Percentiles rank a stretch among this genome's conserved stretches.
Evolutionary conservation across 2,797 vertebrate genomes (phyloP).

Genomic region (Babyrousa celebensis): DNA sequence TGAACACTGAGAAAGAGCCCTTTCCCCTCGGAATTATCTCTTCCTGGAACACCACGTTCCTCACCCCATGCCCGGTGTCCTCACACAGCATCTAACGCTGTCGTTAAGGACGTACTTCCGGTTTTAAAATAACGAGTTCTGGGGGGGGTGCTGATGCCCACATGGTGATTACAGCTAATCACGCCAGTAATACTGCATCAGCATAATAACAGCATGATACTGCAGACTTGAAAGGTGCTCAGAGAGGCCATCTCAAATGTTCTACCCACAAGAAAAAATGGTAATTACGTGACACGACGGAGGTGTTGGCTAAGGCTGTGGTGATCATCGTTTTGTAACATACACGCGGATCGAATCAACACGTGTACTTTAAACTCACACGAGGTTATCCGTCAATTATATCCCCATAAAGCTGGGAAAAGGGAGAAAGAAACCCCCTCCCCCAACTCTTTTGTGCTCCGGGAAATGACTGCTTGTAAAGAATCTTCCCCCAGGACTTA

Average conservation of each 20-base stretch:
- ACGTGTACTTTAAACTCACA: neutral
- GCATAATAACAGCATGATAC: neutral
- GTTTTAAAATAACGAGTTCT: neutral
- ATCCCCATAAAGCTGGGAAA: neutral
- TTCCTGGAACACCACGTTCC: neutral
- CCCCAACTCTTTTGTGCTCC: neutral
- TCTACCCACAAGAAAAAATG: neutral
- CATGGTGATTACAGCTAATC: neutral
- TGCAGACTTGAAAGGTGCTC: neutral
- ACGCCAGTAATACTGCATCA: neutral
- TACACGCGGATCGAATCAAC: neutral
- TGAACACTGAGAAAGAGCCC: neutral
- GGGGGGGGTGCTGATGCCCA: neutral
- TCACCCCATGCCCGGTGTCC: neutral
- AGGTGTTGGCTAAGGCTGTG: neutral
- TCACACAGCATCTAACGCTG: neutral
- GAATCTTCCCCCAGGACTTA: neutral
- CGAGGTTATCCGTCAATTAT: neutral
- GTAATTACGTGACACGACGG: neutral
- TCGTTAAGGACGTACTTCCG: neutral
- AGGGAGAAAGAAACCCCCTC: neutral
- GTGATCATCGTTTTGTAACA: neutral
- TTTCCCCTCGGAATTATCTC: neutral
- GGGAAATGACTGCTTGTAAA: constrained; percentile 41
- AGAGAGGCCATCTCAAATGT: neutral